Evolutionary conservation across 2,888 invertebrate species (phyloP).

Genomic region (Xestia sexstrigata): DNA sequence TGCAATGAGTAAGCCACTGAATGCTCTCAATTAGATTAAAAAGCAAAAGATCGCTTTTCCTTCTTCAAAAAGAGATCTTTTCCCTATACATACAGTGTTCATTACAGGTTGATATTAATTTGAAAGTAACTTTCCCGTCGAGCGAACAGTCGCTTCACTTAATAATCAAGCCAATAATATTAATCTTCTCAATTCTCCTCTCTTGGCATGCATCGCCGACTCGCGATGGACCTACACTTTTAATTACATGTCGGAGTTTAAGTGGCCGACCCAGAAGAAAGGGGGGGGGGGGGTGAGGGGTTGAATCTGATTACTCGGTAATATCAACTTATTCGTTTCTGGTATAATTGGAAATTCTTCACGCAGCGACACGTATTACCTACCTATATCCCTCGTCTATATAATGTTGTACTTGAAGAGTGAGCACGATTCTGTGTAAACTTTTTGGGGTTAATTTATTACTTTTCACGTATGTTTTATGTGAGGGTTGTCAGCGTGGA

Average conservation of each 20-base stretch:
- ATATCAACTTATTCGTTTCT: constrained; percentile 49
- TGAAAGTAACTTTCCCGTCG: background rate
- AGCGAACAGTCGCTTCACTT: constrained; percentile 7
- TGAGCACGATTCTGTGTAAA: constrained; percentile 25
- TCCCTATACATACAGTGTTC: background rate
- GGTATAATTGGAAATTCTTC: constrained; percentile 43
- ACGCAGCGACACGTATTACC: constrained; percentile 11
- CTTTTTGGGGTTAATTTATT: constrained; percentile 38
- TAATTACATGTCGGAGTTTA: constrained; percentile 50
- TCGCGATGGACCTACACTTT: constrained; percentile 40
- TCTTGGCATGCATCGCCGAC: constrained; percentile 10
- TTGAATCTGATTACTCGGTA: constrained; percentile 40
- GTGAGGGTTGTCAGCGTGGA: background rate
- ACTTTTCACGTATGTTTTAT: constrained; percentile 30
- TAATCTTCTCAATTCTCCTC: constrained; percentile 23
- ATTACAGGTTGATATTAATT: constrained; percentile 31
- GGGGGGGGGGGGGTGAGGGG: background rate
- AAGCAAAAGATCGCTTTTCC: background rate
- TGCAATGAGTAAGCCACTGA: background rate
- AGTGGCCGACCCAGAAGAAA: constrained; percentile 13
- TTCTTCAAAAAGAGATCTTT: background rate
- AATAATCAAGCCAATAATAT: constrained; percentile 43
- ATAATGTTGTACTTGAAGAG: constrained; percentile 16
- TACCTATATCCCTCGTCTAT: constrained; percentile 22
- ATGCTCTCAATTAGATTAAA: background rate